A percentile compares a stretch with the other conserved stretches of the same genome.
Conservation (phyloP, 2,113 vertebrate species). For the Ia io region DNA sequence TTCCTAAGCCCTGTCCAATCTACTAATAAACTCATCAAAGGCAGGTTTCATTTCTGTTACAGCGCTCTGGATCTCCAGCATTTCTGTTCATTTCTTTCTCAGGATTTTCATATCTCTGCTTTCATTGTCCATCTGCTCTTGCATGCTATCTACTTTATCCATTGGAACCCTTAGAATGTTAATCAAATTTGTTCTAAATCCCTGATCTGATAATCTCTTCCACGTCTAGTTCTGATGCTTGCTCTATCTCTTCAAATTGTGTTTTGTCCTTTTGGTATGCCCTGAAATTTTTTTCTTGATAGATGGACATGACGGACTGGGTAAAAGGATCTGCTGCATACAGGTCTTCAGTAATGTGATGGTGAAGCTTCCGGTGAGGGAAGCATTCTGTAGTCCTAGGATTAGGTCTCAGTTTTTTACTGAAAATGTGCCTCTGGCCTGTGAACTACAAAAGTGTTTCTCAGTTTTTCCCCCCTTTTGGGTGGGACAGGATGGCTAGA, state of each 20-base stretch:
- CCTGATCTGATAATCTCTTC: no score
- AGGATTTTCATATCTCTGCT: not conserved
- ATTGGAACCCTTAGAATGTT: not conserved
- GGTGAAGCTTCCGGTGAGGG: not conserved
- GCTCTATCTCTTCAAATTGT: no score
- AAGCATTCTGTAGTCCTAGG: not conserved
- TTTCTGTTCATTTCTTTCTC: not conserved
- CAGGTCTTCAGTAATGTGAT: not conserved
- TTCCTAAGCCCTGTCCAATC: no score
- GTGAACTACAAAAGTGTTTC: not conserved
- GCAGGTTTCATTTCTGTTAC: no score
- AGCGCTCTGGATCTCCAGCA: not conserved
- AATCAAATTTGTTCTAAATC: no score
- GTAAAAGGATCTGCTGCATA: not conserved
- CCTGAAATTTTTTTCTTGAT: not conserved
- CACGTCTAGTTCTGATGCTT: no score
- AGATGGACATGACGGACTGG: not conserved
- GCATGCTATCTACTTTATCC: not conserved
- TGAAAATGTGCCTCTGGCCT: not conserved
- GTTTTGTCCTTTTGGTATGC: no score
- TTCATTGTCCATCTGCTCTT: not conserved
- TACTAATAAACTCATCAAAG: no score
- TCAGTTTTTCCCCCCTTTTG: not conserved
- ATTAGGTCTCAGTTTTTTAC: not conserved
- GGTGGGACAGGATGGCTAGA: not conserved